These are phyloP conservation scores for Carposina sasakii DNA, from an alignment of 1,140 invertebrate genomes.

Conservation along the genomic window DNA sequence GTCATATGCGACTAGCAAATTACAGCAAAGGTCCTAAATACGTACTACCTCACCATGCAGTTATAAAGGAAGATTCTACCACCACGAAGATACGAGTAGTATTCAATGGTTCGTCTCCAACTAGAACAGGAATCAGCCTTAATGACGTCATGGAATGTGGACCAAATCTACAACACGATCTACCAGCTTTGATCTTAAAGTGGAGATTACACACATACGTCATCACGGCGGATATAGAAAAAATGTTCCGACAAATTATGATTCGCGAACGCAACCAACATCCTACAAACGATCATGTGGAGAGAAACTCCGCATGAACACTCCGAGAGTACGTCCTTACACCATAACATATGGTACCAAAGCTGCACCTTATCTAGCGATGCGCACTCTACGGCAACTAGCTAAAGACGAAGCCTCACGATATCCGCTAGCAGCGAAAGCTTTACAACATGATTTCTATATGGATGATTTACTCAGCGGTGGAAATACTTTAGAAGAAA, in stretches of 20 bases:
- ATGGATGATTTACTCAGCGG: too few relatives aligned
- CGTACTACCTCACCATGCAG: neutral
- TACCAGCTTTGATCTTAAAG: neutral
- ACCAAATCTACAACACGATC: neutral
- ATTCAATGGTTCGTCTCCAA: neutral
- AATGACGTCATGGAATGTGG: neutral
- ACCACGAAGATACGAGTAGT: neutral
- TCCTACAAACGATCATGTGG: too few relatives aligned
- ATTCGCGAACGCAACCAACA: too few relatives aligned
- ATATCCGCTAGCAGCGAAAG: too few relatives aligned
- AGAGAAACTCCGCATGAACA: too few relatives aligned
- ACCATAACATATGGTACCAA: too few relatives aligned
- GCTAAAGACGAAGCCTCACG: too few relatives aligned
- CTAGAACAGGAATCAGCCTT: neutral
- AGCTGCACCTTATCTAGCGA: too few relatives aligned
- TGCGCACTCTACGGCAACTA: too few relatives aligned
- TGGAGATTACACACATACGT: constrained; percentile 17
- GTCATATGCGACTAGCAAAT: constrained; percentile 1
- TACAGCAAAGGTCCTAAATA: neutral
- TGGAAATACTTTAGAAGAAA: too few relatives aligned
- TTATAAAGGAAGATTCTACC: neutral
- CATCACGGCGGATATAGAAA: constrained; percentile 40
- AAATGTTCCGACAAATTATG: constrained; percentile 51
- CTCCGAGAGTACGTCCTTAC: too few relatives aligned
- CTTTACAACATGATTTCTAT: too few relatives aligned